Base-by-base conservation (phyloP, 2,797 vertebrate genomes). In the Leuciscus waleckii region DNA sequence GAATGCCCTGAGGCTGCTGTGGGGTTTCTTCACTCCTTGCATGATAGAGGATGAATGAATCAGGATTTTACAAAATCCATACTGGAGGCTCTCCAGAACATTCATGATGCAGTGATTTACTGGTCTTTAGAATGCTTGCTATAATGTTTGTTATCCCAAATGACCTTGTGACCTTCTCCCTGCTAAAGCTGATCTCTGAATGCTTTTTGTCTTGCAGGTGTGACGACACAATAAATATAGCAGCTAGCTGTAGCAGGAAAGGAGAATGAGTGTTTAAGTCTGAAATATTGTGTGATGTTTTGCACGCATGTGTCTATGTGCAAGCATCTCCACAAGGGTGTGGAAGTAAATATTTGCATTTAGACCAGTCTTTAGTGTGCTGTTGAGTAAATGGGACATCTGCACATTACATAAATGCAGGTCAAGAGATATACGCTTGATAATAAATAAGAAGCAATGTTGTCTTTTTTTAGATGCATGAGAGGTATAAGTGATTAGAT, bases 121-220 rank as follows among this genome's bases (percentile, higher is more conserved):
- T 43, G n/a, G 26, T 29, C 49, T 41, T n/a, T 32, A 41, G 51
- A 56, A 43, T 13, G 4, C 10, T 61, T 71, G n/a, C 71, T 51
- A 51, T 51, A 32, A 39, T 71, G 51, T 82, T 73, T 71, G 23
- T 58, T 73, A 82, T 71, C 10, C 67, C 17, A 4, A 61, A 58
- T 73, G 37, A 76, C 56, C 79, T 75, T 43, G 54, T 73, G 70
- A 81, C 32, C 70, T 56, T 54, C 26, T 58, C 16, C n/a, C 43
- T 74, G 81, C 71, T 51, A 13, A 65, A 26, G 35, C 17, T 56
- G 37, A 65, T 65, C n/a, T 75, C 68, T 61, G 37, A 82, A 73
- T 19, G 35, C n/a, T 82, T 37, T 32, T 2, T 7, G 19, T 82
- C 80, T 56, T 71, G 23, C 84, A 86, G 84, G 84, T 86, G 79